These are phyloP conservation scores for Trichonephila inaurata DNA, from an alignment of 1,140 invertebrate genomes.

Conservation along the genomic window DNA sequence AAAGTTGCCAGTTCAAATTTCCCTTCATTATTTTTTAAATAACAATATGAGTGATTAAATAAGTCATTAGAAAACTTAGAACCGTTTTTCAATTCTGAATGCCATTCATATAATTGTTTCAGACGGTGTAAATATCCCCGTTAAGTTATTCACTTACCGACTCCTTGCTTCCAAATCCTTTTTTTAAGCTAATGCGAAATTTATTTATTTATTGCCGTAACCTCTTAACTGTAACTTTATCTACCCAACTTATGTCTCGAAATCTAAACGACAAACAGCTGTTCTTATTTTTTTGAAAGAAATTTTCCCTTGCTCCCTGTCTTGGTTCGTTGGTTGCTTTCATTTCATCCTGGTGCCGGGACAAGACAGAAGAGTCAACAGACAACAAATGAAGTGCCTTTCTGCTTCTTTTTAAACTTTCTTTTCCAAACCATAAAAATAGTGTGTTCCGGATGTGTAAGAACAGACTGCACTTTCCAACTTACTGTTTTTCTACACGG, in stretches of 20 bases:
- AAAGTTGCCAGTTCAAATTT: too few relatives aligned
- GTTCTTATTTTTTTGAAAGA: background rate
- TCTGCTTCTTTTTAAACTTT: constrained; percentile 2
- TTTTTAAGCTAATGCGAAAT: background rate
- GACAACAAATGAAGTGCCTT: constrained; percentile 22
- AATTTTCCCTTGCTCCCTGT: background rate
- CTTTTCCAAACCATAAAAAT: constrained; percentile 22
- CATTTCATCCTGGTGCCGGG: background rate
- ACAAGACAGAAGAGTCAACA: background rate
- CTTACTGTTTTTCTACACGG: background rate
- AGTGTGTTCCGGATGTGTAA: constrained; percentile 16
- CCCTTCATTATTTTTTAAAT: too few relatives aligned
- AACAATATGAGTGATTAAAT: too few relatives aligned
- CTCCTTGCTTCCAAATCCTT: too few relatives aligned
- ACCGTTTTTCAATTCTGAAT: too few relatives aligned
- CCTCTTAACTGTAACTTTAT: background rate
- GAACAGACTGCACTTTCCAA: background rate
- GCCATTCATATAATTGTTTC: too few relatives aligned
- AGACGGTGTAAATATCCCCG: too few relatives aligned
- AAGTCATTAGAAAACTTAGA: too few relatives aligned
- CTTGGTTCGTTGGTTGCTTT: background rate
- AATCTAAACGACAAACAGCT: background rate
- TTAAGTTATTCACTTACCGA: too few relatives aligned
- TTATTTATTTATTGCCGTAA: background rate
- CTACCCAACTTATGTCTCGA: background rate